Base-by-base conservation (phyloP, 1,140 invertebrate species). In the Caenorhabditis brenneri region DNA sequence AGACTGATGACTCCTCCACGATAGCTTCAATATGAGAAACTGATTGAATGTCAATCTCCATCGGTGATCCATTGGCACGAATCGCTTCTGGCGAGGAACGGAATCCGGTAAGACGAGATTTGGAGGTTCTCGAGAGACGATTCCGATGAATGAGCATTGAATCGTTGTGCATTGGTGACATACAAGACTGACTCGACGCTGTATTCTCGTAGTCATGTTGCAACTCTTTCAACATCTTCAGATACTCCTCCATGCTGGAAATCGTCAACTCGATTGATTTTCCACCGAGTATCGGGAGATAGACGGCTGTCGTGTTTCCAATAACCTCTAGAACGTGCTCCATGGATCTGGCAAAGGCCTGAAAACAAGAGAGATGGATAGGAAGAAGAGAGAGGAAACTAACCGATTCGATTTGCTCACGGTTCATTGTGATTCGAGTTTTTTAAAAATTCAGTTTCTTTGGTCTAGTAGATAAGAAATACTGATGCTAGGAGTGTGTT, bases 151-250 rank as follows among this genome's bases (percentile, higher is more conserved):
- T 15, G 15, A 74, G 65, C 65, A 74, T 74, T 15, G 65, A 74
- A 24, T 74, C 65, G 9, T 74, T 74, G 19, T 36, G 31, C 15
- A 22, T 12, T 7, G 65, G 65, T 22, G 65, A n/a, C n/a, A n/a
- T n/a, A n/a, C n/a, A 65, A 15, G 31, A 58, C 7, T 6, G 53
- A 29, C 9, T 9, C 5, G 19, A 24, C 9, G 36, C 1, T n/a
- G 27, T 9, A 27, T 46, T 74, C 9, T 42, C 65, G 65, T 74
- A 74, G 7, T 74, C 65, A 4, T 12, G 6, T 24, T 46, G 33
- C n/a, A 74, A n/a, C n/a, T 74, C 36, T 74, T 74, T 74, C n/a
- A 74, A 19, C 65, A 74, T 74, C 33, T 42, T 22, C 33, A 74
- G 36, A n/a, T 74, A 74, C 10, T 74, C 65, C 15, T 74, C 65